Conservation (phyloP, 2,888 invertebrate species). For the Eupithecia tripunctaria region DNA sequence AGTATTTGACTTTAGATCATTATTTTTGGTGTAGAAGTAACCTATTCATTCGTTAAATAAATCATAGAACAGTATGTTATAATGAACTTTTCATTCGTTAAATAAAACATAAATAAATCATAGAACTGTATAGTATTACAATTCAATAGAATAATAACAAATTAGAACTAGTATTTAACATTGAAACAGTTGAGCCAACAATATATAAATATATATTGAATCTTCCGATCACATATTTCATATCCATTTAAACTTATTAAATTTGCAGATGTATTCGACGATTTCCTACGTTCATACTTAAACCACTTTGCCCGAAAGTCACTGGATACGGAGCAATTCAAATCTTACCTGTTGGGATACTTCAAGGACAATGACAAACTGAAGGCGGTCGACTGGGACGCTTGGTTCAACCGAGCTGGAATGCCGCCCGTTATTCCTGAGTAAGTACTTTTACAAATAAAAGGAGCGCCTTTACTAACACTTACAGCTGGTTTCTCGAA, state of each 20-base stretch:
- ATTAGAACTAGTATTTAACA: too few relatives aligned
- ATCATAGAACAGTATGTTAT: too few relatives aligned
- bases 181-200: too few relatives aligned
- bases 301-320: slow-evolving; percentile 92
- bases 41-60: background rate
- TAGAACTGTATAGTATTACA: too few relatives aligned
- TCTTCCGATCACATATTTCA: too few relatives aligned
- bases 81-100: background rate
- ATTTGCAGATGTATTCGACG: slow-evolving; percentile 87
- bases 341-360: slow-evolving; percentile 87
- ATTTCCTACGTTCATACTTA: slow-evolving; percentile 92
- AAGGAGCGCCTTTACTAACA: too few relatives aligned
- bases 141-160: too few relatives aligned
- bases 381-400: slow-evolving; percentile 90
- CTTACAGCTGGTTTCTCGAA: too few relatives aligned
- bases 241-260: too few relatives aligned
- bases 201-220: too few relatives aligned
- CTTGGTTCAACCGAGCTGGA: slow-evolving; percentile 92
- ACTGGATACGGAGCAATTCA: slow-evolving; percentile 92
- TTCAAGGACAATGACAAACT: slow-evolving; percentile 86
- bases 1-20: background rate
- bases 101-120: too few relatives aligned
- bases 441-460: slow-evolving; percentile 71
- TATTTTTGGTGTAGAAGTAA: background rate
- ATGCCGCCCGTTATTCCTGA: slow-evolving; percentile 95